Percentiles rank a stretch among this genome's conserved stretches.
Conservation (phyloP, 2,888 invertebrate genomes). For the Synanthedon andrenaeformis region DNA sequence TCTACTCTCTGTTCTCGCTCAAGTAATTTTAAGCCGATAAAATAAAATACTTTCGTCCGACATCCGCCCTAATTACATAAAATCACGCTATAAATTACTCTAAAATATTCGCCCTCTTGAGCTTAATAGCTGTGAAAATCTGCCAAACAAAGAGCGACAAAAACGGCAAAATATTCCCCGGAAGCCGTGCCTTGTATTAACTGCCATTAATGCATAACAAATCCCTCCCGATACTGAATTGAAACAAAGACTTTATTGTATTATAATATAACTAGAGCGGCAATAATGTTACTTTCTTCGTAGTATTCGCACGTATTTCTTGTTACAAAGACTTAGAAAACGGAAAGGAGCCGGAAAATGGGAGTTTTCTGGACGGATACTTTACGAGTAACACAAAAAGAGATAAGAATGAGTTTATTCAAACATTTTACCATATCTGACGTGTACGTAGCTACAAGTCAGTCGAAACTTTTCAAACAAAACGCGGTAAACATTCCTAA, state of each 20-base stretch:
- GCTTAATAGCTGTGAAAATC: conserved; percentile 41
- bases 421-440: conserved; percentile 22
- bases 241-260: conserved; percentile 4
- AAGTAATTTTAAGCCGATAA: conserved; percentile 63
- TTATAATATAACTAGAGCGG: not conserved
- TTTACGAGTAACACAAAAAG: conserved; percentile 20
- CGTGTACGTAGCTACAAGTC: conserved; percentile 15
- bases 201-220: conserved; percentile 40
- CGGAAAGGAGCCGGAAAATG: conserved; percentile 25
- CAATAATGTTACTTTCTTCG: conserved; percentile 2
- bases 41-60: conserved; percentile 60
- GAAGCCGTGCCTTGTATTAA: conserved; percentile 41
- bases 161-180: conserved; percentile 39
- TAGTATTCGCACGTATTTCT: conserved; percentile 10
- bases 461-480: conserved; percentile 5
- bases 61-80: conserved; percentile 54
- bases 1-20: conserved; percentile 42
- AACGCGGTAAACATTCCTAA: not conserved
- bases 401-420: conserved; percentile 32
- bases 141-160: conserved; percentile 47
- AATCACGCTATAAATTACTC: conserved; percentile 55
- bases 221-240: conserved; percentile 28
- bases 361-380: conserved; percentile 19
- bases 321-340: not conserved
- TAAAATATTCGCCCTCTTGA: conserved; percentile 41